Conservation (phyloP, 2,113 vertebrate genomes). For the Oryzias javanicus region DNA sequence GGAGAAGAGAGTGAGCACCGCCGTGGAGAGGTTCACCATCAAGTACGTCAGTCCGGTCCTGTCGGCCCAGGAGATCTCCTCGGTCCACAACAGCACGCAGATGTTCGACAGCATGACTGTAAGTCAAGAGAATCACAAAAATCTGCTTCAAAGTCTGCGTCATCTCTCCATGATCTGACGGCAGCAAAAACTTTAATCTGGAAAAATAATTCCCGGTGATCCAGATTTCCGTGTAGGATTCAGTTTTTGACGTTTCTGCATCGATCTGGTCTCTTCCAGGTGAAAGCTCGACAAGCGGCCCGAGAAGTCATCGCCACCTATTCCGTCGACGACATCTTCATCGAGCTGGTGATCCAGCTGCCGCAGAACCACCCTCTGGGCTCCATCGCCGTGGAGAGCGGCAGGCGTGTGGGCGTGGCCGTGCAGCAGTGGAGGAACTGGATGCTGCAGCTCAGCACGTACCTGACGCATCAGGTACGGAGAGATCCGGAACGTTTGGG, state of each 20-base stretch:
- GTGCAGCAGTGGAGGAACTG: conserved; percentile 98
- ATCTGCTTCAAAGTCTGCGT: too few relatives aligned
- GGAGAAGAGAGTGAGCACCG: conserved; percentile 90
- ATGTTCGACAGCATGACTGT: conserved; percentile 95
- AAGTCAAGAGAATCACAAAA: conserved; percentile 42
- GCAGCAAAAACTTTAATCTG: too few relatives aligned
- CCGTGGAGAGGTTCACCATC: conserved; percentile 93
- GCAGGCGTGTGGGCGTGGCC: conserved; percentile 93
- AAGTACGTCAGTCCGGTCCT: conserved; percentile 90
- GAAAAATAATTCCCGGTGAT: too few relatives aligned
- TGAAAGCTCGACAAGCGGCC: conserved; percentile 91
- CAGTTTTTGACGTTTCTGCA: too few relatives aligned
- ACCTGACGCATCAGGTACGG: conserved; percentile 93
- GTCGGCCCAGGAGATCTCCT: conserved; percentile 91
- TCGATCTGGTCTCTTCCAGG: conserved; percentile 69
- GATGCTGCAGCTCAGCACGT: conserved; percentile 97
- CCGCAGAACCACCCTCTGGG: conserved; percentile 93
- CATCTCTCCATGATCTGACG: too few relatives aligned
- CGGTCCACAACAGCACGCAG: conserved; percentile 90
- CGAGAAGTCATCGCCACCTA: conserved; percentile 97
- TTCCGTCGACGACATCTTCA: conserved; percentile 94
- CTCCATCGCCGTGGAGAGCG: conserved; percentile 91
- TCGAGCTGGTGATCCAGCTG: conserved; percentile 94
- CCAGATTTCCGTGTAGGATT: too few relatives aligned
- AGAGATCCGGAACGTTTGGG: not conserved